Conservation (phyloP, 2,797 vertebrate species). For the Neoniphon sammara region DNA sequence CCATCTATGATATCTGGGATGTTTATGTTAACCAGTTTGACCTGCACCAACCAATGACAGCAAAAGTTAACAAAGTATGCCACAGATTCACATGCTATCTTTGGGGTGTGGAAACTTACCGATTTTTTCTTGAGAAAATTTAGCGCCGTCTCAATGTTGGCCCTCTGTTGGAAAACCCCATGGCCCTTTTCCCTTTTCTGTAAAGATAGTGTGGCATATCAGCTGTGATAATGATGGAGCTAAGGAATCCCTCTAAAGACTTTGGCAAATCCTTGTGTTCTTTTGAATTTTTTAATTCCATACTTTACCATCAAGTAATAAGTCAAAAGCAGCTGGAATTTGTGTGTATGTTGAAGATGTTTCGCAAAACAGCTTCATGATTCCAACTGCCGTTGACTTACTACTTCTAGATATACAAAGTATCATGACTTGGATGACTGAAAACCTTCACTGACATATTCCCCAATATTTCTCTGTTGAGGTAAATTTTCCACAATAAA, state of each 20-base stretch:
- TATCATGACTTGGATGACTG: too few relatives aligned
- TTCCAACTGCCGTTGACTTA: too few relatives aligned
- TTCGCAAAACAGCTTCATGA: too few relatives aligned
- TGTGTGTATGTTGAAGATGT: too few relatives aligned
- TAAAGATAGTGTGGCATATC: neutral
- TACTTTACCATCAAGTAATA: too few relatives aligned
- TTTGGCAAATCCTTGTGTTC: neutral
- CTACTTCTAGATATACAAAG: too few relatives aligned
- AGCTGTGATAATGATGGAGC: neutral
- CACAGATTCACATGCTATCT: neutral
- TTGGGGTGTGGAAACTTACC: conserved; percentile 71
- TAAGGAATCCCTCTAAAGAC: neutral
- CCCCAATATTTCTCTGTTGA: neutral
- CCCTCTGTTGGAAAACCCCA: conserved; percentile 89
- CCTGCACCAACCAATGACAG: conserved; percentile 72
- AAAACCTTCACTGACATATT: too few relatives aligned
- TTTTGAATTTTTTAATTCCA: neutral
- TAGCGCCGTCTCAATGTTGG: conserved; percentile 90
- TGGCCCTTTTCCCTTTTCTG: conserved; percentile 89
- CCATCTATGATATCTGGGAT: conserved; percentile 92
- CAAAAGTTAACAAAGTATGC: neutral
- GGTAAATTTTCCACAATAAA: neutral
- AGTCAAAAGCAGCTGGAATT: too few relatives aligned
- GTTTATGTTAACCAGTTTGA: conserved; percentile 95
- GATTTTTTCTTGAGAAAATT: conserved; percentile 89